Evolutionary conservation across 2,797 vertebrate genomes (phyloP).

Genomic region (Centropyge bicolor): DNA sequence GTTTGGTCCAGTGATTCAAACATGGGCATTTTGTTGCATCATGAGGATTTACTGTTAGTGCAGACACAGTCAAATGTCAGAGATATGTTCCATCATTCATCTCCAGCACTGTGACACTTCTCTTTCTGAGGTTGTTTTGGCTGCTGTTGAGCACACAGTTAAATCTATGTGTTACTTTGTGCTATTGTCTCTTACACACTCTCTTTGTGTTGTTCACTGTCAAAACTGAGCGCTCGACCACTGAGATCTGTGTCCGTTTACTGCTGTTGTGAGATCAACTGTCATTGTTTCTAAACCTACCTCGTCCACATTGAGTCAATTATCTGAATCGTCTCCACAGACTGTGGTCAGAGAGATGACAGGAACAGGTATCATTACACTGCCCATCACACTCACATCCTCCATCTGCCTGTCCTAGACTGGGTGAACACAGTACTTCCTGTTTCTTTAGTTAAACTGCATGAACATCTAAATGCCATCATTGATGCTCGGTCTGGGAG

Average conservation of each 20-base stretch:
- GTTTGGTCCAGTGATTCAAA: background rate
- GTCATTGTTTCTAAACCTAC: background rate
- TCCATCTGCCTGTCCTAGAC: no score
- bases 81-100: background rate
- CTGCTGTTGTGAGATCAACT: background rate
- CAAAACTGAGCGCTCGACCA: background rate
- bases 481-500: background rate
- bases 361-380: no score
- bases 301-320: background rate
- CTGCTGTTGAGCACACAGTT: no score
- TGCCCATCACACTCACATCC: background rate
- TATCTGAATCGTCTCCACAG: background rate
- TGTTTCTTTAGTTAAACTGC: background rate
- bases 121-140: background rate
- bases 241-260: background rate
- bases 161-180: background rate
- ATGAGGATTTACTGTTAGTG: background rate
- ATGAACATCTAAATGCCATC: background rate
- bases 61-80: background rate
- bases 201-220: background rate
- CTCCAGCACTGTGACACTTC: background rate
- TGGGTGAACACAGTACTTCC: background rate
- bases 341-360: background rate
- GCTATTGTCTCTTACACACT: background rate
- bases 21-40: background rate